Base-by-base conservation (phyloP, 2,113 vertebrate species). In the Lasiurus borealis region DNA sequence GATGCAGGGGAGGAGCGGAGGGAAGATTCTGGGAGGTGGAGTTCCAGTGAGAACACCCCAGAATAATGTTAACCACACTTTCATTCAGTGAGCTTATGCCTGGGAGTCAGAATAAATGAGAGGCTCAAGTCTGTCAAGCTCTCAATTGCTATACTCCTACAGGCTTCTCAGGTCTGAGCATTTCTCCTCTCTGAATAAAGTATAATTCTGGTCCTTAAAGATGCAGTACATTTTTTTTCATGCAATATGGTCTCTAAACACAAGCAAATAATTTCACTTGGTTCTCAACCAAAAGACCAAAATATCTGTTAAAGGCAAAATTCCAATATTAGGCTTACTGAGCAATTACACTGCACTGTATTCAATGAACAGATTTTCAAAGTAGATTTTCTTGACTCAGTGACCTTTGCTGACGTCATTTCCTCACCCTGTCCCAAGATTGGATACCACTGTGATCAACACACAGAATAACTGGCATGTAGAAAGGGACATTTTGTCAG, bases 181-280 rank as follows among this genome's bases (percentile, higher is more conserved):
- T 72, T 19, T 80, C 21, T 90, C 34, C 18, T 90, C n/a, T 6
- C 86, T 77, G 40, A 59, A 16, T 71, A 29, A 46, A 86, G 25
- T 27, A 14, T 52, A 81, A n/a, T 29, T 76, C 25, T 81, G 12
- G 44, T 44, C 29, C 64, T 91, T 91, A 90, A 96, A 93, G 64
- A 81, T 72, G 23, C 21, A 72, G 50, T 62, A 23, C 46, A 23
- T 64, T 34, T 78, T 92, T 86, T 91, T 86, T 90, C 34, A 40
- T 81, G 52, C 14, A 77, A n/a, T 29, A 31, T 23, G 31, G 8
- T 83, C 15, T 77, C 62, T 77, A 85, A 94, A 87, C 21, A 73
- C 31, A 90, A 78, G 31, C 46, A 85, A 40, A 71, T 84, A 71
- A 44, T 10, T 82, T 91, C 9, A 52, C 64, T 68, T 62, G 64